Evolutionary conservation across 2,888 invertebrate species (phyloP), one percentile per base, ranked within the genome.

Genomic region (Perizoma affinitatum): DNA sequence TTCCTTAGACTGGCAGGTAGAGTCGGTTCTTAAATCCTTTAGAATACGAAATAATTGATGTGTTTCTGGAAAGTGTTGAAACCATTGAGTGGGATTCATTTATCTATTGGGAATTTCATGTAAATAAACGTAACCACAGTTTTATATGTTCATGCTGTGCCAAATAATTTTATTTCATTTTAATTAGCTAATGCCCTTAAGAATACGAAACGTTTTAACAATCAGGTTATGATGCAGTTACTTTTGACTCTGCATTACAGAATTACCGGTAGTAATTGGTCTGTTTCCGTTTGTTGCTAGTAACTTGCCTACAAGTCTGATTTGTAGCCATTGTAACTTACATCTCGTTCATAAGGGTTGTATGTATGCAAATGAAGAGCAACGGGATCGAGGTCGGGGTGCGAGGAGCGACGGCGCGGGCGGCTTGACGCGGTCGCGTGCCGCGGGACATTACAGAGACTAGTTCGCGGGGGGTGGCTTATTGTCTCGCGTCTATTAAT

Each of bases 401-500:
- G 82, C 80, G 82, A 79, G 61, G 76, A 74, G 82, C 80, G 82
- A 79, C 77, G 78, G 54, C 75, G 78, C 72, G 79, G 40, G 46
- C 22, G 73, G 75, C 73, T 77, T 71, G 74, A 79, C 66, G 55
- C 49, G 65, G 47, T 90, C 82, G 90, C 90, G 90, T 90, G 90
- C 81, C 76, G 74, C 67, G 76, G 73, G 75, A 84, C 88, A 90
- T 90, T 90, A 89, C 83, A 76, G 80, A 80, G 82, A 80, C 86
- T 83, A 78, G 82, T 80, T 83, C 80, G 79, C 79, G 78, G 79
- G 83, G 86, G 89, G 84, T 86, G 83, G 84, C 86, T 85, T 88
- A 87, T 88, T 90, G 89, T 90, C 90, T 90, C 84, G 85, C 82
- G 80, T 87, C 88, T 89, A 89, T 88, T 90, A 86, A 87, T 86